Base-by-base conservation (phyloP, 2,113 vertebrate species). In the Nesogale talazaci region DNA sequence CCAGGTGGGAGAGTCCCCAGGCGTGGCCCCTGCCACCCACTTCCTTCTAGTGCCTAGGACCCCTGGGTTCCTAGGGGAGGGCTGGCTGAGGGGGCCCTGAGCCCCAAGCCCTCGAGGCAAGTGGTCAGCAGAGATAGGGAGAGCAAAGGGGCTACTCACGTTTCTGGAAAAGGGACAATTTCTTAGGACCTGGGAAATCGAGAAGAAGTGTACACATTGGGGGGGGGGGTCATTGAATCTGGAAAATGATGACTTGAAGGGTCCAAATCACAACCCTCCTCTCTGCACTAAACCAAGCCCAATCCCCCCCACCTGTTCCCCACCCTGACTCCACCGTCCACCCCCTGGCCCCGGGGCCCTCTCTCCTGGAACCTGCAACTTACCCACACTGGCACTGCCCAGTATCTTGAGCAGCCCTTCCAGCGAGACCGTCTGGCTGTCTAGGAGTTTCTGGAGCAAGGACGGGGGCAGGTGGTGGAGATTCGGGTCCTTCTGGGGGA, bases 401-500 rank as follows among this genome's bases (percentile, higher is more conserved):
- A 99, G 98, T 93, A 98, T 95, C 79, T 98, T 98, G 67, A 99
- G 98, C 96, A 99, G 97, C 92, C 98, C 99, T 96, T 99, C 98
- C 93, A 98, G 98, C 93, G 98, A 98, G 95, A 98, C 95, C 6
- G 98, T 98, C 59, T 67, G 93, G 80, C 88, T 80, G 86, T 98
- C 98, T 27, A 98, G 95, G 74, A 97, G 98, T 70, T 98, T 97
- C 97, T 98, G 98, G 75, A 98, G 96, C 93, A 98, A 93, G 10
- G 97, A 98, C 1, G 97, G 97, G 80, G 98, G 97, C n/a, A 98
- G 90, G 63, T 94, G 97, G n/a, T 97, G 97, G 77, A 98, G 94
- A 82, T 95, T 97, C 40, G 40, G 69, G 65, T 89, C 96, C 85
- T 98, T 98, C 98, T 98, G 97, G 56, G 42, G 31, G 3, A 90